Conservation (phyloP, 2,888 invertebrate species). For the Dolichomitus sp. region DNA sequence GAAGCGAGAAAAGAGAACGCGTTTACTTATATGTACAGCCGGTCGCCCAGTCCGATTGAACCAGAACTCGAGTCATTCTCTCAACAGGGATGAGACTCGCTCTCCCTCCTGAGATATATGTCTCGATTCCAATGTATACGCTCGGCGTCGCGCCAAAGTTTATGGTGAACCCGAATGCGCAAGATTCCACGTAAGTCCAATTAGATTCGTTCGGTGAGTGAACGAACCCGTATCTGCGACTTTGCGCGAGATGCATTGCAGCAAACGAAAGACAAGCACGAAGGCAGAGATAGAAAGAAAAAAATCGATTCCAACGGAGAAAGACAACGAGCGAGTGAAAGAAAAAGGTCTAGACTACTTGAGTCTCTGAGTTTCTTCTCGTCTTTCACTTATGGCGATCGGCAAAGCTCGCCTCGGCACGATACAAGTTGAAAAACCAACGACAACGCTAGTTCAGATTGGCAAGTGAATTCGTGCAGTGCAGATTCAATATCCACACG, state of each 20-base stretch:
- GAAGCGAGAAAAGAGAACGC: slow-evolving; percentile 23
- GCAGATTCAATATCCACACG: not conserved
- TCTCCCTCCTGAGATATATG: not conserved
- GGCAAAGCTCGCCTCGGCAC: slow-evolving; percentile 6
- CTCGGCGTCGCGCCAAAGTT: slow-evolving; percentile 47
- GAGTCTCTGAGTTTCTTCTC: slow-evolving; percentile 12
- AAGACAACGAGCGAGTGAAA: slow-evolving; percentile 11
- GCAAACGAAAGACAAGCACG: not conserved
- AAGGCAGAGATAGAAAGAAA: slow-evolving; percentile 6
- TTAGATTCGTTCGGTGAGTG: slow-evolving; percentile 53
- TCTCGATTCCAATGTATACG: slow-evolving; percentile 33
- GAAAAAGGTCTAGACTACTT: slow-evolving; percentile 40
- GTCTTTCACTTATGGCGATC: slow-evolving; percentile 46
- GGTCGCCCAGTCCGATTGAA: slow-evolving; percentile 32
- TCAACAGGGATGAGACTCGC: slow-evolving; percentile 1
- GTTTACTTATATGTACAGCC: slow-evolving; percentile 17
- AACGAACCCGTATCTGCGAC: slow-evolving; percentile 35
- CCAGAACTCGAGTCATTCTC: slow-evolving; percentile 7
- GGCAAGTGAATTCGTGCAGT: slow-evolving; percentile 37
- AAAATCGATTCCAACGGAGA: slow-evolving; percentile 5
- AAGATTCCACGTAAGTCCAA: slow-evolving; percentile 57
- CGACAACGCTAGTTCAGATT: slow-evolving; percentile 29
- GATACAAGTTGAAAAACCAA: slow-evolving; percentile 16
- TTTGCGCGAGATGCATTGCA: slow-evolving; percentile 9
- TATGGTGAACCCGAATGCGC: slow-evolving; percentile 45